phyloP scores from a whole-genome alignment of 1,140 invertebrate species.

The Acarapis woodi region DNA sequence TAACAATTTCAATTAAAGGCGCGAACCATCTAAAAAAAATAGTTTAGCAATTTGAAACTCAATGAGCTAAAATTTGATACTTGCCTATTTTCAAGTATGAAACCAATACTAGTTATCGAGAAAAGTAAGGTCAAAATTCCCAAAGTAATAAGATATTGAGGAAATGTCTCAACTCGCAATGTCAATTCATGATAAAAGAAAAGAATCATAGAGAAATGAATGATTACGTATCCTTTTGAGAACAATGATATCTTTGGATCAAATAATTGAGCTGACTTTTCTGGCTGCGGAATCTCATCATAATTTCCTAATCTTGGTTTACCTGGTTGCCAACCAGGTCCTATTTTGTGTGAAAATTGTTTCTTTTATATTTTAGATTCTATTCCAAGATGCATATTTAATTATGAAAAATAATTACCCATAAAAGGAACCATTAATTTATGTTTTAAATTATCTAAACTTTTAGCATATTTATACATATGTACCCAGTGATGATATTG shows the following conservation, averaged over 20 bases:
- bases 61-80: neutral
- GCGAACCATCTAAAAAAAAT: constrained; percentile 3
- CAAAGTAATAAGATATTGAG: constrained; percentile 4
- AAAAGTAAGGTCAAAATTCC: constrained; percentile 4
- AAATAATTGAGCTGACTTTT: neutral
- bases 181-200: constrained; percentile 11
- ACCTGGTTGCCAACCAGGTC: constrained; percentile 58
- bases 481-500: constrained; percentile 39
- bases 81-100: constrained; percentile 9
- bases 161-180: constrained; percentile 1
- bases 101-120: constrained; percentile 8
- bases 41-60: neutral
- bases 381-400: too few relatives aligned
- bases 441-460: constrained; percentile 21
- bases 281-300: constrained; percentile 42
- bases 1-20: constrained; percentile 5
- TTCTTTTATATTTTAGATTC: too few relatives aligned
- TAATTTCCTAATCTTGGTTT: constrained; percentile 42
- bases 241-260: constrained; percentile 7
- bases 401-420: too few relatives aligned
- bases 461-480: constrained; percentile 26
- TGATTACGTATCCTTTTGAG: constrained; percentile 9
- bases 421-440: constrained; percentile 40
- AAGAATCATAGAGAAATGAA: constrained; percentile 8
- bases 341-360: too few relatives aligned